Evolutionary conservation across 2,113 vertebrate species (phyloP), one percentile per base, ranked within the genome.

Genomic region (Antechinus stuartii): DNA sequence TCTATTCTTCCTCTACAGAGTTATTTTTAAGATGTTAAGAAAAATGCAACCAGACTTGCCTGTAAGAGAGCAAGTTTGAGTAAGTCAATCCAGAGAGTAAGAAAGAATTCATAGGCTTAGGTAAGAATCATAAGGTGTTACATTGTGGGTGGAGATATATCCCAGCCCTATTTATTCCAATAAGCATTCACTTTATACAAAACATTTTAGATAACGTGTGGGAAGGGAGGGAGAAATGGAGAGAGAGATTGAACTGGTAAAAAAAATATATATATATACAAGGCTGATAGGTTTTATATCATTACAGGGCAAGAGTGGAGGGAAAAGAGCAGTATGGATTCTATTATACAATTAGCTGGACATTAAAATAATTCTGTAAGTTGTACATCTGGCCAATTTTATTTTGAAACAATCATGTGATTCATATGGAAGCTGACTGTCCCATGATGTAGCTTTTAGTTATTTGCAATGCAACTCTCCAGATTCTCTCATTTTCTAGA

Each of bases 381-480:
- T 84, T 84, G n/a, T 84, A 91, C 61, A 19, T 55, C 53, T 47
- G 50, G 52, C 93, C 42, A 30, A 91, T 26, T 19, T 61, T 94
- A 91, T 95, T 94, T 68, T 47, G 52, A 91, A 93, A 46, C 24
- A 47, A n/a, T 94, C 91, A 53, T 53, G 54, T 94, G 96, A 90
- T 93, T 93, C 57, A 90, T 46, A 19, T 26, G 30, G 91, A 23
- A 95, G 54, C 30, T 89, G 68, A 42, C n/a, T 19, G 1, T 90
- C 10, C 27, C 93, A 89, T 95, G 54, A 94, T 90, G 42, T 76
- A 96, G 90, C 91, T 96, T 55, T 95, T 91, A 95, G 94, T 91
- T 95, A 92, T 92, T 97, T 92, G 95, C 54, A 52, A 53, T 53
- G 46, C 49, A 91, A 55, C n/a, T 42, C 61, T 68, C 56, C 49